Percentiles rank a stretch among this genome's conserved stretches.
phyloP scores from a whole-genome alignment of 92 coral and sea anemone species.

The Umimayanthus kanabou region DNA sequence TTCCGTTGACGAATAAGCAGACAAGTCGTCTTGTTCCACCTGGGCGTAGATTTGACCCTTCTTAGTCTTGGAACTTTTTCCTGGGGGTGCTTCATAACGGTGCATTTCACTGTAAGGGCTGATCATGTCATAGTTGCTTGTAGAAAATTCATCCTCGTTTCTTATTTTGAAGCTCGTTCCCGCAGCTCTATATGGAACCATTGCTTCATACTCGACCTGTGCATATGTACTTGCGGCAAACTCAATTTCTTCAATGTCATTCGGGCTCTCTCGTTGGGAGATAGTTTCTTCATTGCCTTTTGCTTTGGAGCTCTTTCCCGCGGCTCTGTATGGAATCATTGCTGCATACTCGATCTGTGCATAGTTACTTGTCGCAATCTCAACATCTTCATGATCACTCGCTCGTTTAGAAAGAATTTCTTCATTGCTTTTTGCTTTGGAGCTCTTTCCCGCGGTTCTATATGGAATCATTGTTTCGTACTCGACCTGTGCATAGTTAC shows the following conservation, averaged over 20 bases:
- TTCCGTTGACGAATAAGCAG: too few species aligned
- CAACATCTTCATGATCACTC: background rate
- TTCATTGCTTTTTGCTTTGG: background rate
- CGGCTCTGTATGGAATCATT: background rate
- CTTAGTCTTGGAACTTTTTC: background rate
- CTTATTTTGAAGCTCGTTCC: background rate
- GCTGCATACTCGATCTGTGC: background rate
- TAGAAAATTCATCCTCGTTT: background rate
- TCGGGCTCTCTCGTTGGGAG: background rate
- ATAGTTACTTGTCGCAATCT: background rate
- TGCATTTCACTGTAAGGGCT: background rate
- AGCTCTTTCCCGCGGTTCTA: background rate
- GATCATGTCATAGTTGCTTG: background rate
- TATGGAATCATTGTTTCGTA: background rate
- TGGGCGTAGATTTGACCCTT: background rate
- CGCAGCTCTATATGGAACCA: background rate
- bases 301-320: background rate
- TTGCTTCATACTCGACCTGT: background rate
- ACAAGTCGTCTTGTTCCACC: background rate
- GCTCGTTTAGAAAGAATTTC: background rate
- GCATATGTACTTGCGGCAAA: background rate
- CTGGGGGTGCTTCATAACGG: background rate
- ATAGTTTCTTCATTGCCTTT: too few species aligned
- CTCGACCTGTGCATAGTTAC: background rate
- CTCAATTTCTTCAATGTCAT: background rate